Conservation (phyloP, 2,888 invertebrate genomes). For the Coleophora flavipennella region DNA sequence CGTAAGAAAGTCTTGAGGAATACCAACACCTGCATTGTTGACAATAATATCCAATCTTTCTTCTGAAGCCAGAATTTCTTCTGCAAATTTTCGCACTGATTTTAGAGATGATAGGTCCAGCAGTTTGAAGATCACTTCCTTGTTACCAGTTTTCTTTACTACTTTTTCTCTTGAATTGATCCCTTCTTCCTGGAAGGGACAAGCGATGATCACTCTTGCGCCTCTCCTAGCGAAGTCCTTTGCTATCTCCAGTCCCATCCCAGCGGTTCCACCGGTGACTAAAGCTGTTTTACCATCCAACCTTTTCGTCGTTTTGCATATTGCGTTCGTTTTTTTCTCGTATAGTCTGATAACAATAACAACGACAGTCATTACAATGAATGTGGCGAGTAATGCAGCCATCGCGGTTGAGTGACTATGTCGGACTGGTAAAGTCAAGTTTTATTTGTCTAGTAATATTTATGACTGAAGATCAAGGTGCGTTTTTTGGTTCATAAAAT, state of each 20-base stretch:
- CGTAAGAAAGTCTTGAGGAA: conserved; percentile 67
- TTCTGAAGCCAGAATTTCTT: conserved; percentile 77
- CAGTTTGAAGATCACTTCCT: conserved; percentile 75
- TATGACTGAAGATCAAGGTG: too few species aligned
- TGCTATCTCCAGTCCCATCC: conserved; percentile 18
- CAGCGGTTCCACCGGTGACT: conserved; percentile 17
- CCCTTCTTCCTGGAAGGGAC: conserved; percentile 16
- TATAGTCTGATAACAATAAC: conserved; percentile 5
- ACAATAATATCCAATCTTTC: conserved; percentile 79
- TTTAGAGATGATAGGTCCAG: conserved; percentile 79
- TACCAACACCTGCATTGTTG: conserved; percentile 84
- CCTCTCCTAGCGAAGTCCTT: conserved; percentile 14
- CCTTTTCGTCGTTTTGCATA: conserved; percentile 12
- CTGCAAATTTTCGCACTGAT: conserved; percentile 83
- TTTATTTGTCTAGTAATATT: too few species aligned
- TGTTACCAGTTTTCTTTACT: conserved; percentile 70
- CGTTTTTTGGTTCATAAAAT: too few species aligned
- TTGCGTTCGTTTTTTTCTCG: conserved; percentile 13
- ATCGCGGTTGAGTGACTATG: not conserved
- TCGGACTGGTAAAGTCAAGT: not conserved
- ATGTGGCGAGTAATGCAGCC: not conserved
- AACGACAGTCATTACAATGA: not conserved
- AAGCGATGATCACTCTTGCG: conserved; percentile 16
- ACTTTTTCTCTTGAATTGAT: conserved; percentile 65
- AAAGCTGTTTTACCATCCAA: conserved; percentile 14